Conservation (phyloP, 2,113 vertebrate genomes). For the Egretta garzetta region DNA sequence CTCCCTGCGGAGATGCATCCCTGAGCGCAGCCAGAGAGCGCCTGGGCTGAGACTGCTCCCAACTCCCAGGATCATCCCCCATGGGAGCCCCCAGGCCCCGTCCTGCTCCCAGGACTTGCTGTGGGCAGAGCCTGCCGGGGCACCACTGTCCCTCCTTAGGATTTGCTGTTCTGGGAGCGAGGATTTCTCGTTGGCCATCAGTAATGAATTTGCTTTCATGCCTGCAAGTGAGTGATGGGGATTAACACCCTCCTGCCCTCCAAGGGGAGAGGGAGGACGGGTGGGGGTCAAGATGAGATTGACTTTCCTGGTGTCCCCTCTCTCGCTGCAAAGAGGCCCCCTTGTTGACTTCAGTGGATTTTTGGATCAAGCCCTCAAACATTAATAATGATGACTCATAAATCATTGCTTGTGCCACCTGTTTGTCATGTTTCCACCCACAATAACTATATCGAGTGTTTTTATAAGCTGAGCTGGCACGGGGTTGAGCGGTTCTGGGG, state of each 20-base stretch:
- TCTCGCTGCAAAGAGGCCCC: neutral
- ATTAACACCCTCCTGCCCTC: neutral
- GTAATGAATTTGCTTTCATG: neutral
- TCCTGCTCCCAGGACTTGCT: neutral
- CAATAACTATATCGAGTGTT: neutral
- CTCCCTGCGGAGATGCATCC: neutral
- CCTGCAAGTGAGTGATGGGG: neutral
- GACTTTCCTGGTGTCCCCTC: neutral
- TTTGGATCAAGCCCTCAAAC: neutral
- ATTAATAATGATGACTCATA: slow-evolving; percentile 25
- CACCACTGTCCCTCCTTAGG: neutral
- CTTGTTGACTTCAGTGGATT: neutral
- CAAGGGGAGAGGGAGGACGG: neutral
- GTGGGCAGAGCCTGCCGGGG: neutral
- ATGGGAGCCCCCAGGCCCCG: neutral
- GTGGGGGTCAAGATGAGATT: neutral
- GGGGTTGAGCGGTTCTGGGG: neutral
- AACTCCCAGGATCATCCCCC: neutral
- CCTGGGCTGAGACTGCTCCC: neutral
- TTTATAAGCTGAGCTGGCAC: slow-evolving; percentile 12
- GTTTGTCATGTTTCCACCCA: slow-evolving; percentile 23
- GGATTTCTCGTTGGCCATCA: neutral
- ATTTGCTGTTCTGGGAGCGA: neutral
- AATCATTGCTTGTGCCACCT: slow-evolving; percentile 4
- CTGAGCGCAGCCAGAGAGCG: accelerated